These are phyloP conservation scores for Drosophila kambysellisi DNA, from an alignment of 2,888 invertebrate genomes.

Conservation along the genomic window DNA sequence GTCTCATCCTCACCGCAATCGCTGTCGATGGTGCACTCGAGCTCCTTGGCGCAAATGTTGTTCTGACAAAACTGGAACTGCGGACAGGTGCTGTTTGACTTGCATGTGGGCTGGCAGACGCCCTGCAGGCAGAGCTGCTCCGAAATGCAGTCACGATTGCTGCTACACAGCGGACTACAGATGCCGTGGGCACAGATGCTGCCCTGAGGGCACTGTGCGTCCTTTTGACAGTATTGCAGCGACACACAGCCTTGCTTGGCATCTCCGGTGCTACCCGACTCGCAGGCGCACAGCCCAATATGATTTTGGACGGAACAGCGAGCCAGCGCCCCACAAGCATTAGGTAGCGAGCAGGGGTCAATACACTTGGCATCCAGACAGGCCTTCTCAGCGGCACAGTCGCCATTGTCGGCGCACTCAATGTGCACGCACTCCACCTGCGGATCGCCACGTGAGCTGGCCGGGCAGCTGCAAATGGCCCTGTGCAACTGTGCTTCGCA, in stretches of 20 bases:
- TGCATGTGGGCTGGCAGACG: conserved; percentile 94
- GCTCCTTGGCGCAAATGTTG: conserved; percentile 93
- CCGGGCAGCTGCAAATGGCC: conserved; percentile 90
- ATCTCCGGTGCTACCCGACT: conserved; percentile 93
- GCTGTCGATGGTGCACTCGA: conserved; percentile 89
- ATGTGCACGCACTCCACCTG: conserved; percentile 89
- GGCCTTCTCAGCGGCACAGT: conserved; percentile 90
- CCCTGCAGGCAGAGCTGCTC: conserved; percentile 94
- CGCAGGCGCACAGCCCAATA: conserved; percentile 93
- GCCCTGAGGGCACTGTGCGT: conserved; percentile 93
- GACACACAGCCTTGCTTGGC: conserved; percentile 93
- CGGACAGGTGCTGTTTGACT: conserved; percentile 92
- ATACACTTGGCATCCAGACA: conserved; percentile 93
- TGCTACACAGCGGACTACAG: conserved; percentile 91
- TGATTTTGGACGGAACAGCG: conserved; percentile 92
- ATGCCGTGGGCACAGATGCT: conserved; percentile 93
- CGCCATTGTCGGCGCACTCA: conserved; percentile 92
- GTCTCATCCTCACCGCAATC: conserved; percentile 91
- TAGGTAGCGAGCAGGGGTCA: conserved; percentile 92
- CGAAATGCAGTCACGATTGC: conserved; percentile 92
- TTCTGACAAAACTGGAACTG: conserved; percentile 94
- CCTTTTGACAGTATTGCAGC: conserved; percentile 92
- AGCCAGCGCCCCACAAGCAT: conserved; percentile 93
- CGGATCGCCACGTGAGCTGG: conserved; percentile 91
- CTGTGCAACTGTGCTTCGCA: conserved; percentile 90